Evolutionary conservation across 2,113 vertebrate species (phyloP), one percentile per base, ranked within the genome.

Genomic region (Falco punctatus): DNA sequence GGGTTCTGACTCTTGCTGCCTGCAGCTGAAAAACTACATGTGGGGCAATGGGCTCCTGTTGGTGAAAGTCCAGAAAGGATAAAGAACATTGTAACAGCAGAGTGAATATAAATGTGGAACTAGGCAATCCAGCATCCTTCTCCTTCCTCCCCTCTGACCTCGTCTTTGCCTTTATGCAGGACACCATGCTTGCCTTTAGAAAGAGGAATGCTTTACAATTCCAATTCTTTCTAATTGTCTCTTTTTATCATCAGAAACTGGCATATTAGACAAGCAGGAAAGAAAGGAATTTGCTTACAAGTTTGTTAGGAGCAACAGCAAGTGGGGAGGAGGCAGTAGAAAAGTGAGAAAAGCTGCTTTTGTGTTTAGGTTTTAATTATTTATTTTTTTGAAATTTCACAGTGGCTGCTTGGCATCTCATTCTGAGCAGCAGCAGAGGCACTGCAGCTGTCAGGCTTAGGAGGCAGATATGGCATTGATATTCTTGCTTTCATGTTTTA

Each of bases 401-500:
- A 20, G 6, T 85, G 71, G 21, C 46, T 92, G 59, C 55, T 93
- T 58, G 55, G 67, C n/a, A 2, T 79, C 84, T 93, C 46, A 15
- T 82, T 88, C 42, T 73, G 71, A 83, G 90, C 75, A 90, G 66
- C 81, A 94, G 75, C 64, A 90, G 67, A 86, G 17, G 42, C 67
- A 19, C 33, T 48, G 88, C 80, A 91, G 87, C 94, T 96, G 91
- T 92, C 95, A 95, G 86, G 86, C 62, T 94, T 61, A 66, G 89
- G 81, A 92, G 67, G 71, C 74, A 91, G 66, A 71, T 79, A 62
- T 49, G 70, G 81, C 91, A 52, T 21, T 95, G 93, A 52, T 91
- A 77, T 75, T 77, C 86, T 62, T 72, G 46, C 91, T 95, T 95
- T 96, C 86, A 55, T 91, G 81, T 96, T 95, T 90, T 70, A 62